Conservation (phyloP, 2,888 invertebrate genomes). For the Gortyna flavago region DNA sequence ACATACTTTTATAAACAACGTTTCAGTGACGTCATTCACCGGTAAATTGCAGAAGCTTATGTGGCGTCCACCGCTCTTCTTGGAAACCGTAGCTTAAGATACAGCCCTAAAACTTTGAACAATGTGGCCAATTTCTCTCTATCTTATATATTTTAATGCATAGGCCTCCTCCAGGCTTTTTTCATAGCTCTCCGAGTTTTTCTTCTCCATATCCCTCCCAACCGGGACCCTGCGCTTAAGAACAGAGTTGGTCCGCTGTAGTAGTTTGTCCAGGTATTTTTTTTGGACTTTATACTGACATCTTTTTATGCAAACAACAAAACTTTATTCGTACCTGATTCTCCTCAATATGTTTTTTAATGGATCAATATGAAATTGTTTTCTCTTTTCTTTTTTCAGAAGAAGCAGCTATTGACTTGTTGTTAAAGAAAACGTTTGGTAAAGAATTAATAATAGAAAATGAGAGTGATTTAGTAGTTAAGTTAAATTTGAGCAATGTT, state of each 20-base stretch:
- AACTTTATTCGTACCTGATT: not conserved
- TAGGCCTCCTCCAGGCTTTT: no score
- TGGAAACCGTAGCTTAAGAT: not conserved
- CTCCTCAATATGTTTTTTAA: not conserved
- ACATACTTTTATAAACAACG: not conserved
- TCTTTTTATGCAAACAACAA: not conserved
- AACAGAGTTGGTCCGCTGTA: not conserved
- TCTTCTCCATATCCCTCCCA: not conserved
- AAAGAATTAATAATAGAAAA: slow-evolving; percentile 89
- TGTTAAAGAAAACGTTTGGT: slow-evolving; percentile 90
- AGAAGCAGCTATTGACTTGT: slow-evolving; percentile 90
- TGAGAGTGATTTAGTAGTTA: slow-evolving; percentile 84
- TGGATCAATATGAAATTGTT: not conserved
- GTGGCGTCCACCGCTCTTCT: not conserved
- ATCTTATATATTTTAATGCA: not conserved
- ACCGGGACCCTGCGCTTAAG: not conserved
- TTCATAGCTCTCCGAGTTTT: not conserved
- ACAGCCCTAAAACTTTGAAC: not conserved
- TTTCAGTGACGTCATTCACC: not conserved
- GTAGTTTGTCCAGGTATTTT: not conserved
- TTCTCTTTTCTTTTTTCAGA: slow-evolving; percentile 84
- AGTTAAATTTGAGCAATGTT: slow-evolving; percentile 83
- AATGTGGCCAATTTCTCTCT: not conserved
- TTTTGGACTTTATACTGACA: not conserved
- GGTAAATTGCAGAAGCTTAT: not conserved